A percentile compares a stretch with the other conserved stretches of the same genome.
phyloP scores from a whole-genome alignment of 2,797 vertebrate genomes.

The Heliangelus exortis region DNA sequence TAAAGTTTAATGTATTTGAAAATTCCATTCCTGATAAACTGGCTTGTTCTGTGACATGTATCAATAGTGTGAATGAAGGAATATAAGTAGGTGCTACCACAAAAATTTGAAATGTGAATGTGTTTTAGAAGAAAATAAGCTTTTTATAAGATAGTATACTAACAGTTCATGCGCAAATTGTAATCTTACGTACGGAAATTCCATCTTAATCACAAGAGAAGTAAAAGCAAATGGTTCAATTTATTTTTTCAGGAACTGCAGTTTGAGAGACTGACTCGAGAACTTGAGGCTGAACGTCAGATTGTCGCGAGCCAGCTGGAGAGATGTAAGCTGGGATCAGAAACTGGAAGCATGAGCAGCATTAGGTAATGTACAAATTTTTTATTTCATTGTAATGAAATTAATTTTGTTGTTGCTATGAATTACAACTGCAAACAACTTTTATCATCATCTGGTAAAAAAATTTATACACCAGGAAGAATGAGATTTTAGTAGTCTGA shows the following conservation, averaged over 20 bases:
- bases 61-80: not conserved
- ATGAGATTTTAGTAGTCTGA: not conserved
- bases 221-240: slow-evolving; percentile 5
- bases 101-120: not conserved
- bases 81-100: not conserved
- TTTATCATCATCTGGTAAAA: not conserved
- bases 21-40: not conserved
- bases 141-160: not conserved
- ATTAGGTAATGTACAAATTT: slow-evolving; percentile 88
- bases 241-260: slow-evolving; percentile 90
- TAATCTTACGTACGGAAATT: not conserved
- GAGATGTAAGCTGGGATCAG: slow-evolving; percentile 98
- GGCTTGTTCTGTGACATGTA: not conserved
- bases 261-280: slow-evolving; percentile 97
- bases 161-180: not conserved
- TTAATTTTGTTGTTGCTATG: not conserved
- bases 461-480: not conserved
- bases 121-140: not conserved
- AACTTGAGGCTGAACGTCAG: slow-evolving; percentile 97
- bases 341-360: slow-evolving; percentile 98
- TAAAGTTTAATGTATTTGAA: not conserved
- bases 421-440: not conserved
- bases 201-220: not conserved
- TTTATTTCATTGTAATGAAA: not conserved
- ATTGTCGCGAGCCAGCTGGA: slow-evolving; percentile 98